Conservation (phyloP, 2,888 invertebrate species). For the Anticlea derivata region DNA sequence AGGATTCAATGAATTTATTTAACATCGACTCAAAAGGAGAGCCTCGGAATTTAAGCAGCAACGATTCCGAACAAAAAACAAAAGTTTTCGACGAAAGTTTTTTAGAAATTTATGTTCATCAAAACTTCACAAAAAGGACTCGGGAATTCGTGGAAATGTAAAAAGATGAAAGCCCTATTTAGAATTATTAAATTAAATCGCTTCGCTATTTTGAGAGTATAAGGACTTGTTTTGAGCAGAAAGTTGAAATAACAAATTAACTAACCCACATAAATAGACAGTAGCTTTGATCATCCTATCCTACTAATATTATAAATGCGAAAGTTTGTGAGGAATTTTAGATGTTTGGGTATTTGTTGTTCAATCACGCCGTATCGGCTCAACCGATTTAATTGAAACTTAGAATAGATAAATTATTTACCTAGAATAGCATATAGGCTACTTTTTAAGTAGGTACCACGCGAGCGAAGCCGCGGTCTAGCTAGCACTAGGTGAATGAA, state of each 20-base stretch:
- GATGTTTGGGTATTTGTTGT: too few species aligned
- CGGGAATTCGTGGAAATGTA: conserved; percentile 17
- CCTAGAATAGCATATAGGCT: too few species aligned
- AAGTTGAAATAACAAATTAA: neutral
- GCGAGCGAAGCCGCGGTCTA: too few species aligned
- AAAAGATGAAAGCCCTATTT: conserved; percentile 32
- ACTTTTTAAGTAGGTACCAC: too few species aligned
- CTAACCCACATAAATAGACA: neutral
- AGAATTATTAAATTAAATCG: conserved; percentile 25
- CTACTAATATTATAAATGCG: too few species aligned
- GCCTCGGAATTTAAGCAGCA: conserved; percentile 31
- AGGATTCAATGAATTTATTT: conserved; percentile 29
- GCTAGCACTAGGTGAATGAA: too few species aligned
- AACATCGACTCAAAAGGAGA: conserved; percentile 29
- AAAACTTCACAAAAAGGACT: conserved; percentile 31
- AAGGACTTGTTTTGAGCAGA: conserved; percentile 2
- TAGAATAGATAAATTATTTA: too few species aligned
- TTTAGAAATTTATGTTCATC: conserved; percentile 21
- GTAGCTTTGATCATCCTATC: neutral
- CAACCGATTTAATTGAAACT: too few species aligned
- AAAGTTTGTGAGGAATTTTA: too few species aligned
- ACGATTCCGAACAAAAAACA: conserved; percentile 29
- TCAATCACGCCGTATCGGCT: too few species aligned
- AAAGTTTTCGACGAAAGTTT: conserved; percentile 29
- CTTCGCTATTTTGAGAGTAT: conserved; percentile 12